A percentile compares a stretch with the other conserved stretches of the same genome.
These are phyloP conservation scores for Moxostoma hubbsi DNA, from an alignment of 2,797 vertebrate species.

Conservation along the genomic window DNA sequence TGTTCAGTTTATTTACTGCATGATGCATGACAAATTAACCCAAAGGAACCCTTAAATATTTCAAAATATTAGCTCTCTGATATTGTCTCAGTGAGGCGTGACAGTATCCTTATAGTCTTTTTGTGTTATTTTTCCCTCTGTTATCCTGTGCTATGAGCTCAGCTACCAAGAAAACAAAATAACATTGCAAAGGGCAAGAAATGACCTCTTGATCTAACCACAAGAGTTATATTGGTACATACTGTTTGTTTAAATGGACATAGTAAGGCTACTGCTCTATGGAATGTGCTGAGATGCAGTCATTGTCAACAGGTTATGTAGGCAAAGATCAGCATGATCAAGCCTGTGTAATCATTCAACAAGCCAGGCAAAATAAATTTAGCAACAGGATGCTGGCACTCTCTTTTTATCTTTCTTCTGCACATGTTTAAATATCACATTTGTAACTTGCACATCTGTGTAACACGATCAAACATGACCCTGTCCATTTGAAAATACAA, in stretches of 20 bases:
- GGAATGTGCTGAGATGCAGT: constrained; percentile 39
- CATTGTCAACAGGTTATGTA: constrained; percentile 29
- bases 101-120: neutral
- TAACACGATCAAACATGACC: constrained; percentile 46
- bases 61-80: constrained; percentile 4
- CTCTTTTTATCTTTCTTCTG: constrained; percentile 10
- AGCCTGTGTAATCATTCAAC: constrained; percentile 30
- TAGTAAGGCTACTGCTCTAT: constrained; percentile 9
- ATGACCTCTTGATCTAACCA: constrained; percentile 63
- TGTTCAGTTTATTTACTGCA: constrained; percentile 23
- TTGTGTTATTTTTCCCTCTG: constrained; percentile 8
- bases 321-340: constrained; percentile 34
- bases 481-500: constrained; percentile 45
- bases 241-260: constrained; percentile 29
- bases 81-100: neutral
- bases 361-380: constrained; percentile 53
- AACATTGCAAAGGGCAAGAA: constrained; percentile 24
- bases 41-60: constrained; percentile 2
- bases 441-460: constrained; percentile 16
- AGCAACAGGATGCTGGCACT: constrained; percentile 24
- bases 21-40: neutral
- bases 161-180: constrained; percentile 18
- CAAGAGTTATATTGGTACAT: constrained; percentile 40
- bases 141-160: constrained; percentile 14
- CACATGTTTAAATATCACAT: constrained; percentile 33